phyloP scores from a whole-genome alignment of 2,797 vertebrate species.

The Molossus molossus region DNA sequence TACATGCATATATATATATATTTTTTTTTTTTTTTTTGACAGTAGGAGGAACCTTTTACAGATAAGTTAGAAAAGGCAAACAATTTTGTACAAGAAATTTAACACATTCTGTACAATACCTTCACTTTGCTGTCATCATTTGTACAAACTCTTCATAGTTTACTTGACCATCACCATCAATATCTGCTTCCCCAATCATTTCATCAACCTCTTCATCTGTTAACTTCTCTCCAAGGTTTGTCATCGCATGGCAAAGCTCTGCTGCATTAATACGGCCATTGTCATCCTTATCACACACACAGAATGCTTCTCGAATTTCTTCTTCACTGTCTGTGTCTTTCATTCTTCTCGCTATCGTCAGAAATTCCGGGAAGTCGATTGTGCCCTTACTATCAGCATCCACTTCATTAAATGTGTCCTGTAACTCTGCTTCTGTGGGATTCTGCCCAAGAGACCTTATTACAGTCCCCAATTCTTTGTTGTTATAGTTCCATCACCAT shows the following conservation, averaged over 20 bases:
- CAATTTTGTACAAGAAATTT: conserved; percentile 99
- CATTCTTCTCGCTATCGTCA: conserved; percentile 99
- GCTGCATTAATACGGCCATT: conserved; percentile 99
- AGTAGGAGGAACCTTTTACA: conserved; percentile 99
- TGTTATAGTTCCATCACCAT: conserved; percentile 95
- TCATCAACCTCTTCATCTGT: too few relatives aligned
- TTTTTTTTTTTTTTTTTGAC: conserved; percentile 99
- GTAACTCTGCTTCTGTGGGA: conserved; percentile 98
- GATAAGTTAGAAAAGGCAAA: conserved; percentile 99
- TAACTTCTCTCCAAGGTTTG: conserved; percentile 92
- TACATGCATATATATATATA: conserved; percentile 95
- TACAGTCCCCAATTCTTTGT: conserved; percentile 94
- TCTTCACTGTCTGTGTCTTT: conserved; percentile 99
- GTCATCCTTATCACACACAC: conserved; percentile 99
- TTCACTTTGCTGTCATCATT: conserved; percentile 99
- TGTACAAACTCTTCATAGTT: conserved; percentile 99
- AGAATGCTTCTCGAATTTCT: conserved; percentile 99
- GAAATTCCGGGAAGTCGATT: conserved; percentile 99
- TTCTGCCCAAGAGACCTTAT: conserved; percentile 99
- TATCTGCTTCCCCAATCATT: conserved; percentile 99
- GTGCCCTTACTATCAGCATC: conserved; percentile 99
- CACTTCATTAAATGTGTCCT: conserved; percentile 99
- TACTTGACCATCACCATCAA: conserved; percentile 99
- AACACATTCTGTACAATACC: conserved; percentile 98
- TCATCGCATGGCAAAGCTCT: conserved; percentile 99